Evolutionary conservation across 2,888 invertebrate species (phyloP), one percentile per base, ranked within the genome.

Genomic region (Diarsia brunnea): DNA sequence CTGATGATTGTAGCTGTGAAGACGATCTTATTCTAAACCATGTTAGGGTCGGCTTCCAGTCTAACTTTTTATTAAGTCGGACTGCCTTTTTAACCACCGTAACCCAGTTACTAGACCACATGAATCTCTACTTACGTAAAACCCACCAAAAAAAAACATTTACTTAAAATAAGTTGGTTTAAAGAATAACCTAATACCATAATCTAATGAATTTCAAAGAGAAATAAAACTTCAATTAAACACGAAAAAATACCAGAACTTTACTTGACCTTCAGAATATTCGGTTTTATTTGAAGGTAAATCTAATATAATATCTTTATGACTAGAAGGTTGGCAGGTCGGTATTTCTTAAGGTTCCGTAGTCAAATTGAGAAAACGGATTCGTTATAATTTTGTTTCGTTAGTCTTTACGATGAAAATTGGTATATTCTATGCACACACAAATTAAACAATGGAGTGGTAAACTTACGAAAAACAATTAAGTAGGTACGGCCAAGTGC

Each of bases 261-360:
- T 31, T 0, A 24, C 24, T 66, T 72, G 51, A 64, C 79, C 82
- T 82, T 66, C 69, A 49, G 49, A 53, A 49, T 66, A 75, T 76
- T 74, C 72, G 69, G 79, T 79, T 84, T 86, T 81, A 86, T 75
- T 72, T 63, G 69, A 77, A 74, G 55, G 69, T 84, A 81, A 86
- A 81, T 75, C 76, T 73, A 68, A 81, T 75, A 83, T 75, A 81
- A 82, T 86, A 84, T 79, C 78, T 86, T 86, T 81, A 86, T 58
- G 38, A 76, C 70, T 51, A 74, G 70, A 47, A 69, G 76, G 45
- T 63, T 70, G 70, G 67, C 55, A 68, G 53, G 63, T 49, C 49
- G 55, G 73, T 75, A 74, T 80, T 84, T 83, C 55, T 65, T 63
- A 47, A 8, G 47, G 65, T 47, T 47, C 47, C 19, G 47, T 27